A percentile compares a stretch with the other conserved stretches of the same genome.
These are phyloP conservation scores for Pimpla rufipes DNA, from an alignment of 2,888 invertebrate species.

Conservation along the genomic window DNA sequence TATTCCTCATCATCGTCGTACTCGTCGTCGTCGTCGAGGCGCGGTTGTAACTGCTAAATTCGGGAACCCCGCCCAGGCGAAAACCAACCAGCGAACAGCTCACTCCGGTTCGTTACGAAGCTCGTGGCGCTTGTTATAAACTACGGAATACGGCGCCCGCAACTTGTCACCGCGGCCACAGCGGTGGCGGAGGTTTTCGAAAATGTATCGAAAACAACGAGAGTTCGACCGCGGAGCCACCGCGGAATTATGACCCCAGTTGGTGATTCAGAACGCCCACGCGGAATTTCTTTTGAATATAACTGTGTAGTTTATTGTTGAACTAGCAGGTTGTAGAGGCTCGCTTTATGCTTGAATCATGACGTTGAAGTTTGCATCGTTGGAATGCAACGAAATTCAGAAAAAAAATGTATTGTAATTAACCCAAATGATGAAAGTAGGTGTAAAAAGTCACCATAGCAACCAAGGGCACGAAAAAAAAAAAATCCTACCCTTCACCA, in stretches of 20 bases:
- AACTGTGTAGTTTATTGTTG: too few relatives aligned
- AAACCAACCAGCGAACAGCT: neutral
- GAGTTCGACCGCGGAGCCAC: neutral
- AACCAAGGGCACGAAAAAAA: too few relatives aligned
- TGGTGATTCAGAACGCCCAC: neutral
- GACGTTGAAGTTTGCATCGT: too few relatives aligned
- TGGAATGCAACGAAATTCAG: too few relatives aligned
- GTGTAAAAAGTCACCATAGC: too few relatives aligned
- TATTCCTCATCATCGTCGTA: constrained; percentile 8
- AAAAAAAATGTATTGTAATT: too few relatives aligned
- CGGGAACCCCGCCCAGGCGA: constrained; percentile 22
- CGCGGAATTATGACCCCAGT: neutral
- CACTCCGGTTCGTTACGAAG: constrained; percentile 44
- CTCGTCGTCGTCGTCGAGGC: neutral
- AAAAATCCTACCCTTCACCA: too few relatives aligned
- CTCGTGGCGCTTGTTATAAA: constrained; percentile 11
- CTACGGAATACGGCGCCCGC: neutral
- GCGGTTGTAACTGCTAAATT: constrained; percentile 44
- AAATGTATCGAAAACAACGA: constrained; percentile 18
- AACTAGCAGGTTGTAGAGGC: too few relatives aligned
- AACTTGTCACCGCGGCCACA: neutral
- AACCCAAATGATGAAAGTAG: too few relatives aligned
- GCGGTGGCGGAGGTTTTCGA: constrained; percentile 13
- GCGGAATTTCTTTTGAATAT: too few relatives aligned
- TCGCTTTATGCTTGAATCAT: too few relatives aligned